Base-by-base conservation (phyloP, 2,888 invertebrate species). In the Nesidiocoris tenuis region DNA sequence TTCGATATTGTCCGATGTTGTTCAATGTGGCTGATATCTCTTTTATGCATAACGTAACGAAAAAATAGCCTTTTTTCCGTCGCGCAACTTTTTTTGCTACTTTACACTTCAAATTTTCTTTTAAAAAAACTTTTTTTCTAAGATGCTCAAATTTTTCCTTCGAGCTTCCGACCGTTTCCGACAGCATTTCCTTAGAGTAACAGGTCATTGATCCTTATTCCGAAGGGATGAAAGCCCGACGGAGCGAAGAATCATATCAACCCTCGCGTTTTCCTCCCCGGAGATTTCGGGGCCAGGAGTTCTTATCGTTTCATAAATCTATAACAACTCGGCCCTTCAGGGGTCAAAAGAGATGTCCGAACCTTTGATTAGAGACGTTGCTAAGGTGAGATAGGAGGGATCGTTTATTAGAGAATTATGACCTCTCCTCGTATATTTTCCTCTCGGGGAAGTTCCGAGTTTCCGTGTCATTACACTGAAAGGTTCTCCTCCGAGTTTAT, bases 281-380 rank as follows among this genome's bases (percentile, higher is more conserved):
- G 39, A 39, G 64, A 64, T 19, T 2, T 19, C n/a, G 1, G 12
- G 5, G 5, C 39, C 12, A 7, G 5, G 12, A 3, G 39, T 57
- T 55, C 74, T 79, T 79, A 79, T 79, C 79, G 77, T 78, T 79
- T 79, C 79, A 79, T 79, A 79, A 79, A 79, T 79, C 75, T 77
- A 79, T 79, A 79, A 79, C 77, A 67, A 54, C 24, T 25, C n/a
- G 55, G 17, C 18, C n/a, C 55, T 17, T 23, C 56, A 72, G 61
- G 61, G 24, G 71, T 59, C 17, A 56, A n/a, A 25, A 39, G 61
- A n/a, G 25, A 18, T 39, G 16, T 19, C 19, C 21, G 17, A 55
- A 16, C n/a, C 22, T 18, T 56, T 74, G 74, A 74, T 74, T 74
- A 74, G 74, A 74, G 74, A 74, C 23, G 65, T 65, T 65, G 65